A percentile compares a stretch with the other conserved stretches of the same genome.
These are phyloP conservation scores for Junonia oenone DNA, from an alignment of 2,888 invertebrate species.

Conservation along the genomic window DNA sequence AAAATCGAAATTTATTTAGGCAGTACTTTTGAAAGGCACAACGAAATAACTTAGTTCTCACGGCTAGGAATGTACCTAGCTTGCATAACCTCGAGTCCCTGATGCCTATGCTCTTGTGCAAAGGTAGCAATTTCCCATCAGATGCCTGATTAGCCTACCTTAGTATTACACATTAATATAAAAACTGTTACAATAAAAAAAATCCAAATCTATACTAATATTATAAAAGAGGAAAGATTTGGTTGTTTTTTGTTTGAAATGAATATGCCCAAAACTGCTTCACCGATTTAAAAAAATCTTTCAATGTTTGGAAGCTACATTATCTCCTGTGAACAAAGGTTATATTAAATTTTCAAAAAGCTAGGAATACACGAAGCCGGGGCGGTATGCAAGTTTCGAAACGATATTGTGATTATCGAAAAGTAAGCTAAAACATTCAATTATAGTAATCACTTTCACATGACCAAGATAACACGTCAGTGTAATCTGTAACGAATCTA, in stretches of 20 bases:
- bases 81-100: not conserved
- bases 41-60: not conserved
- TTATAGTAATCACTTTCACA: not conserved
- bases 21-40: not conserved
- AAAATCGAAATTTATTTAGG: not conserved
- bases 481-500: not conserved
- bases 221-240: too few species aligned
- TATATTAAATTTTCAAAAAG: too few species aligned
- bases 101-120: not conserved
- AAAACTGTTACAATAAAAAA: not conserved
- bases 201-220: too few species aligned
- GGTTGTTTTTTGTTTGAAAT: too few species aligned
- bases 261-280: too few species aligned
- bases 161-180: not conserved
- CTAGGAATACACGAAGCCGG: too few species aligned
- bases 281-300: too few species aligned
- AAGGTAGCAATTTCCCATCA: not conserved
- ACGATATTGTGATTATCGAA: too few species aligned
- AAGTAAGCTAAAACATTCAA: too few species aligned
- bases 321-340: too few species aligned
- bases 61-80: not conserved
- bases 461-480: slow-evolving; percentile 1
- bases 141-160: not conserved
- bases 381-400: too few species aligned
- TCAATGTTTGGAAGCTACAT: too few species aligned